Conservation (phyloP, 1,140 invertebrate genomes). For the Nebria ingens region DNA sequence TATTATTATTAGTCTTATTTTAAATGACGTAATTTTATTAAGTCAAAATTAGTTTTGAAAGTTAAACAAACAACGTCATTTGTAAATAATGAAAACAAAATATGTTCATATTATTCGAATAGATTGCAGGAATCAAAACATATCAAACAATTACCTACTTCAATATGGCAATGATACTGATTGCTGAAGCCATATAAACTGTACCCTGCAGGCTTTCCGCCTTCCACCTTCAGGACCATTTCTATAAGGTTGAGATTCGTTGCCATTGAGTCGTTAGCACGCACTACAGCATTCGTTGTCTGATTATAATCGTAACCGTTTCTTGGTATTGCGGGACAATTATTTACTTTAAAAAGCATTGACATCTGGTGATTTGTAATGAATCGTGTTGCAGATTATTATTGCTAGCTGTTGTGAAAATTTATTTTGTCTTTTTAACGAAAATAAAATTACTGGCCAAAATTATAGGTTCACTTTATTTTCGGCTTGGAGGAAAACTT, state of each 20-base stretch:
- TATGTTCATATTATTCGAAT: too few relatives aligned
- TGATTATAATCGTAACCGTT: constrained; percentile 1
- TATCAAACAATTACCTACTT: constrained; percentile 2
- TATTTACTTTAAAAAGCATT: not conserved
- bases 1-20: too few relatives aligned
- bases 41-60: too few relatives aligned
- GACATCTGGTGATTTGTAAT: constrained; percentile 2
- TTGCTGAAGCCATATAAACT: not conserved
- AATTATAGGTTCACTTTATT: not conserved
- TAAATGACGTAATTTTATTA: too few relatives aligned
- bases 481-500: too few relatives aligned
- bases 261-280: not conserved
- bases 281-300: not conserved
- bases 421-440: not conserved
- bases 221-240: not conserved
- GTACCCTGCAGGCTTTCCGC: not conserved
- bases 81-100: too few relatives aligned
- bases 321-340: not conserved
- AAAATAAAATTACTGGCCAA: not conserved
- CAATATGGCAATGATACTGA: not conserved
- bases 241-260: not conserved
- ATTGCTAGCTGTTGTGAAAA: not conserved
- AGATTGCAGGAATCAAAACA: too few relatives aligned
- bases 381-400: not conserved
- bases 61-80: too few relatives aligned